These are phyloP conservation scores for Cotesia vestalis DNA, from an alignment of 1,140 invertebrate species.

Conservation along the genomic window DNA sequence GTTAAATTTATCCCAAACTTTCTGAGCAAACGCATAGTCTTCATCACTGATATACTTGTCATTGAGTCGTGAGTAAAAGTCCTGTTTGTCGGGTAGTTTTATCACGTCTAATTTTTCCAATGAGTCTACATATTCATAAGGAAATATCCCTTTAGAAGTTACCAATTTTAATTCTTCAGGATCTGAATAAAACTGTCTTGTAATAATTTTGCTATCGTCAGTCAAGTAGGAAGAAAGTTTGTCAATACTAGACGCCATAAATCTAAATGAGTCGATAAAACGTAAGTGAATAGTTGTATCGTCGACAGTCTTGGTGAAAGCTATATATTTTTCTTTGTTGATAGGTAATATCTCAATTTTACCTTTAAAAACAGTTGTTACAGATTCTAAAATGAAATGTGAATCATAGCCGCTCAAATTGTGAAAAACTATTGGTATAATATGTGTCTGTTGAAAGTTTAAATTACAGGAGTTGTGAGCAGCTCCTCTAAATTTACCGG, in stretches of 20 bases:
- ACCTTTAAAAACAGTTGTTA: conserved; percentile 38
- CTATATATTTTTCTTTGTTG: conserved; percentile 44
- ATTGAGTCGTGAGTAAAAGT: conserved; percentile 54
- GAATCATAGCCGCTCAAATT: conserved; percentile 58
- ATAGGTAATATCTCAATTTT: conserved; percentile 34
- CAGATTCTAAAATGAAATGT: conserved; percentile 51
- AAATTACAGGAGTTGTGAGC: conserved; percentile 53
- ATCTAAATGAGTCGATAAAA: conserved; percentile 44
- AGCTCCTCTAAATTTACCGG: conserved; percentile 14
- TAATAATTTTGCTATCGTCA: conserved; percentile 30
- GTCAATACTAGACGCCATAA: conserved; percentile 40
- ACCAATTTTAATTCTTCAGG: conserved; percentile 39
- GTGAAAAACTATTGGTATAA: conserved; percentile 58
- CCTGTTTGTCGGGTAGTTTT: conserved; percentile 8
- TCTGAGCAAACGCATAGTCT: conserved; percentile 54
- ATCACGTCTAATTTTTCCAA: conserved; percentile 43
- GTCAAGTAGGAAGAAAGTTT: conserved; percentile 38
- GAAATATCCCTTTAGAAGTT: conserved; percentile 43
- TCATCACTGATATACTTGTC: conserved; percentile 44
- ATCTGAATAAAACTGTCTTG: conserved; percentile 31
- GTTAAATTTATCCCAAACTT: conserved; percentile 57
- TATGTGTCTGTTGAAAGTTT: conserved; percentile 45
- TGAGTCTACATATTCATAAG: conserved; percentile 50
- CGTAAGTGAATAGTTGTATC: conserved; percentile 35
- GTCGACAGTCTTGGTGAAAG: conserved; percentile 39